These are phyloP conservation scores for Nezara viridula DNA, from an alignment of 2,888 invertebrate species.

Conservation along the genomic window DNA sequence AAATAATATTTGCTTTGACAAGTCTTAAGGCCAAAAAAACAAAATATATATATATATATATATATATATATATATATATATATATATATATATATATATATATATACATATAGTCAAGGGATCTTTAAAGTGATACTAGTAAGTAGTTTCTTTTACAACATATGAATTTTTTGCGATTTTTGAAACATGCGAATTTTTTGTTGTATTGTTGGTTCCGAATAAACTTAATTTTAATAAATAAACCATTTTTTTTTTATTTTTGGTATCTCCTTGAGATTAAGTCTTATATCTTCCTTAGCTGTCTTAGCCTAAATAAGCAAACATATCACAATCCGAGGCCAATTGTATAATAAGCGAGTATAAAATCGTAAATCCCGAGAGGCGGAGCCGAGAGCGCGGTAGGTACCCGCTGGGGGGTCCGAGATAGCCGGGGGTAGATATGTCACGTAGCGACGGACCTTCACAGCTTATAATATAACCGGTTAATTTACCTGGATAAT, in stretches of 20 bases:
- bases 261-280: background rate
- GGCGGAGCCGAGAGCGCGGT: background rate
- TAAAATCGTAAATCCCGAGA: background rate
- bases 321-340: background rate
- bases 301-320: background rate
- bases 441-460: background rate
- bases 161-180: too few species aligned
- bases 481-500: background rate
- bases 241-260: background rate
- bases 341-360: slow-evolving; percentile 28
- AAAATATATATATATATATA: too few species aligned
- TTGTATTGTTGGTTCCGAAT: too few species aligned
- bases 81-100: too few species aligned
- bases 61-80: too few species aligned
- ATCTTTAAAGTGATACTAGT: too few species aligned
- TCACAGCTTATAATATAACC: slow-evolving; percentile 17
- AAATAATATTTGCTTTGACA: too few species aligned
- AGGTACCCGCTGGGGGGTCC: slow-evolving; percentile 25
- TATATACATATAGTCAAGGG: too few species aligned
- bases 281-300: background rate
- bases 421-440: slow-evolving; percentile 4
- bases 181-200: too few species aligned
- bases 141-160: too few species aligned
- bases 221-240: too few species aligned
- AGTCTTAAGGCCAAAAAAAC: too few species aligned